These are phyloP conservation scores for Anisognathus igniventris DNA, from an alignment of 2,797 vertebrate genomes.

Conservation along the genomic window DNA sequence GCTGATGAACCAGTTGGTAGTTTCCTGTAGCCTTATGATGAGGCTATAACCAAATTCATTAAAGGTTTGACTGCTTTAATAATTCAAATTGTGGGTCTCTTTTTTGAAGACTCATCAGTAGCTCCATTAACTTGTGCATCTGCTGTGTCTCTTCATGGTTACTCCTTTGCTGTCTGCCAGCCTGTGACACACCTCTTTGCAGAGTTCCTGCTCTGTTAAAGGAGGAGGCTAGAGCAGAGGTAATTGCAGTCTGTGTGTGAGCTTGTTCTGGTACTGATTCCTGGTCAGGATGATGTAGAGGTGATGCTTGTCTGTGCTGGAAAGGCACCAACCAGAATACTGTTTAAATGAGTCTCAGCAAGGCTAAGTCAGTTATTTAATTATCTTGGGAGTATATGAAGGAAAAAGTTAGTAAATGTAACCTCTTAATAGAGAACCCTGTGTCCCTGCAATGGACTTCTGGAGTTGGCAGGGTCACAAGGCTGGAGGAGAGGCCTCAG, in stretches of 20 bases:
- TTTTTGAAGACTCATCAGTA: slow-evolving; percentile 19
- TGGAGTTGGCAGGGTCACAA: background rate
- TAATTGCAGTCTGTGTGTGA: background rate
- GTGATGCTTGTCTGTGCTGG: background rate
- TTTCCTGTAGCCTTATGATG: slow-evolving; percentile 23
- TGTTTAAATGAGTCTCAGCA: background rate
- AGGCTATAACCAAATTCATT: slow-evolving; percentile 42
- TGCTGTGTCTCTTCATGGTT: background rate
- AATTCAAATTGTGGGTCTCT: slow-evolving; percentile 43
- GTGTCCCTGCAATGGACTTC: background rate
- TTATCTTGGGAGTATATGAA: background rate
- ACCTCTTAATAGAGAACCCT: background rate
- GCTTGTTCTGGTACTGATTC: background rate
- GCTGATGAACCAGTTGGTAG: slow-evolving; percentile 22
- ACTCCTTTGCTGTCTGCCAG: background rate
- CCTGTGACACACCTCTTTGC: accelerated
- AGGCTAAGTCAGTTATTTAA: background rate
- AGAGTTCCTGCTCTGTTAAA: background rate
- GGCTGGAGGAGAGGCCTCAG: background rate
- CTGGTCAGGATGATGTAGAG: background rate
- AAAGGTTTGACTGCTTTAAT: slow-evolving; percentile 52
- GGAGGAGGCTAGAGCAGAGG: background rate
- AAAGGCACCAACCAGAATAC: background rate
- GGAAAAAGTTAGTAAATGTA: background rate
- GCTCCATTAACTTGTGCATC: slow-evolving; percentile 20